These are phyloP conservation scores for Stratiomys singularior DNA, from an alignment of 2,888 invertebrate species.

Conservation along the genomic window DNA sequence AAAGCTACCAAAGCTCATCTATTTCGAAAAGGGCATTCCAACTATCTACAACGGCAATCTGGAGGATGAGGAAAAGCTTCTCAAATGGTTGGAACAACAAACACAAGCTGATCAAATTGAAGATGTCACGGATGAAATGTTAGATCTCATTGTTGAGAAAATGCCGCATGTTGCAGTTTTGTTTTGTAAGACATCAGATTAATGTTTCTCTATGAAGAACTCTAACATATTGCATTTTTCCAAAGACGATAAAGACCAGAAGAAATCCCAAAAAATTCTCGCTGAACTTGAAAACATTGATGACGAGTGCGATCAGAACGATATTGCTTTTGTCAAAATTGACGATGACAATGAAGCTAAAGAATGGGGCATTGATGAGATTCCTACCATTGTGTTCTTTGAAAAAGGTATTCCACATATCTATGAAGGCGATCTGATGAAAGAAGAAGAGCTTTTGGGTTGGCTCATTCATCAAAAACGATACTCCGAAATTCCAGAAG, in stretches of 20 bases:
- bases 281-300: slow-evolving; percentile 90
- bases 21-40: slow-evolving; percentile 82
- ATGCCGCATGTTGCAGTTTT: slow-evolving; percentile 90
- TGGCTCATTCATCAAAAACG: slow-evolving; percentile 92
- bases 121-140: slow-evolving; percentile 94
- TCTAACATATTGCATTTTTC: slow-evolving; percentile 37
- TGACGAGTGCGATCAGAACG: slow-evolving; percentile 92
- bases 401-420: slow-evolving; percentile 79
- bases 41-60: slow-evolving; percentile 84
- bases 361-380: slow-evolving; percentile 85
- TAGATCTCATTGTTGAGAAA: slow-evolving; percentile 87
- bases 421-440: slow-evolving; percentile 86
- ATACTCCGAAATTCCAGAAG: slow-evolving; percentile 90
- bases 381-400: slow-evolving; percentile 84
- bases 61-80: slow-evolving; percentile 88
- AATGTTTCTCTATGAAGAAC: slow-evolving; percentile 49
- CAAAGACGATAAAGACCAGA: slow-evolving; percentile 89
- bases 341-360: slow-evolving; percentile 88
- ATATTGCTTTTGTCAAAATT: slow-evolving; percentile 91
- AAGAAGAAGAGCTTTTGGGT: slow-evolving; percentile 88
- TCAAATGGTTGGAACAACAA: slow-evolving; percentile 87
- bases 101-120: slow-evolving; percentile 90
- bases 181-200: slow-evolving; percentile 79
- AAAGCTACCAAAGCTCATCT: slow-evolving; percentile 85
- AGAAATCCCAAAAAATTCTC: slow-evolving; percentile 87